Percentiles rank a stretch among this genome's conserved stretches.
phyloP scores from a whole-genome alignment of 2,888 invertebrate genomes.

The Rotaria magnacalcarata region DNA sequence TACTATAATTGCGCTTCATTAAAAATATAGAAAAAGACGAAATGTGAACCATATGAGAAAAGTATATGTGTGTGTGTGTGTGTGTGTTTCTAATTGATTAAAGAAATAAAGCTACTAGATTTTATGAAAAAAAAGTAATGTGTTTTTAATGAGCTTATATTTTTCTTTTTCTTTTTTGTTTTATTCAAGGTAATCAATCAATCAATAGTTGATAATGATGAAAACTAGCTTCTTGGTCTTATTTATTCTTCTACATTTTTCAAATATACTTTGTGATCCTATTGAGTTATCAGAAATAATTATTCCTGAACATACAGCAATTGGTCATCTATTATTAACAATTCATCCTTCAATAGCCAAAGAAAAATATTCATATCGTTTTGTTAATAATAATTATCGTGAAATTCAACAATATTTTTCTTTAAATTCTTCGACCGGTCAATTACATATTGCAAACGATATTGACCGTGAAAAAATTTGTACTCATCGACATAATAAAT shows the following conservation, averaged over 20 bases:
- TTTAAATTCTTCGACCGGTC: background rate
- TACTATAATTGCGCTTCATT: background rate
- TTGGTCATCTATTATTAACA: slow-evolving; percentile 6
- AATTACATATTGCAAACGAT: background rate
- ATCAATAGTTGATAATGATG: background rate
- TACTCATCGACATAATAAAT: background rate
- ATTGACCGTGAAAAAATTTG: slow-evolving; percentile 18
- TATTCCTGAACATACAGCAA: slow-evolving; percentile 19
- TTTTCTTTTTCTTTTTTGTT: background rate
- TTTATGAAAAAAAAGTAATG: background rate
- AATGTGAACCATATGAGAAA: slow-evolving; percentile 29
- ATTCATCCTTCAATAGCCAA: background rate
- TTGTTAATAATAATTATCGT: background rate
- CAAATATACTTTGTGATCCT: background rate
- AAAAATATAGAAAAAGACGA: slow-evolving; percentile 1
- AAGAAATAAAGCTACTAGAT: background rate
- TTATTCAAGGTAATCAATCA: background rate
- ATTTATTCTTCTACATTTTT: background rate
- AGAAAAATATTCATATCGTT: slow-evolving; percentile 7
- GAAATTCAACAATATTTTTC: slow-evolving; percentile 15
- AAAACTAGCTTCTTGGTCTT: background rate
- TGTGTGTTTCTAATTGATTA: background rate
- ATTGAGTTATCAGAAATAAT: slow-evolving; percentile 19
- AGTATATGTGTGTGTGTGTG: too few species aligned
- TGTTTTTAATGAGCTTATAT: background rate